phyloP scores from a whole-genome alignment of 2,113 vertebrate genomes.

The Isurus oxyrinchus region DNA sequence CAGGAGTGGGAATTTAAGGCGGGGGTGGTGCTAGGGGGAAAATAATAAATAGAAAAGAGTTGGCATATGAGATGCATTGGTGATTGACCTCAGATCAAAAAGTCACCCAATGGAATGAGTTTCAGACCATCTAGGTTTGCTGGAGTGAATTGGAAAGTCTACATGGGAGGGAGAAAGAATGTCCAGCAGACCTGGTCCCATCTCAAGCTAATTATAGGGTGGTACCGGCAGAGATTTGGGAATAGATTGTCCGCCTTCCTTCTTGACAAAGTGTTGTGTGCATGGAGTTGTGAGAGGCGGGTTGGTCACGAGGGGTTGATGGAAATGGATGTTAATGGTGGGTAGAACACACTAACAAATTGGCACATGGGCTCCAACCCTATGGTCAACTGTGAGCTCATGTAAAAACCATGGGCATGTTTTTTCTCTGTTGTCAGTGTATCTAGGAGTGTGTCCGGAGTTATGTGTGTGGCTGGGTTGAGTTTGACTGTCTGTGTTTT shows the following conservation, averaged over 20 bases:
- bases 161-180: neutral
- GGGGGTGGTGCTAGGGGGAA: slow-evolving; percentile 35
- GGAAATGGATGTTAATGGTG: neutral
- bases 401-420: neutral
- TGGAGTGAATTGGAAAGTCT: neutral
- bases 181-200: neutral
- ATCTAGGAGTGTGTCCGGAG: neutral
- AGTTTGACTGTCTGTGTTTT: neutral
- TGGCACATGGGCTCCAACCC: neutral
- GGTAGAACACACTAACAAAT: neutral
- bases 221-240: neutral
- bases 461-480: neutral
- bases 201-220: neutral
- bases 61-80: neutral
- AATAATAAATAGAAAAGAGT: neutral
- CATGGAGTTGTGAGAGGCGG: slow-evolving; percentile 17
- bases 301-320: slow-evolving; percentile 21
- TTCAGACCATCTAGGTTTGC: neutral
- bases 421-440: neutral
- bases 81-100: neutral
- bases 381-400: neutral
- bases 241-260: neutral
- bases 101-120: neutral
- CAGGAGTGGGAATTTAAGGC: slow-evolving; percentile 36
- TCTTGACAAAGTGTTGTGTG: slow-evolving; percentile 33